phyloP scores from a whole-genome alignment of 1,140 invertebrate species.

The Scaptomyza montana region DNA sequence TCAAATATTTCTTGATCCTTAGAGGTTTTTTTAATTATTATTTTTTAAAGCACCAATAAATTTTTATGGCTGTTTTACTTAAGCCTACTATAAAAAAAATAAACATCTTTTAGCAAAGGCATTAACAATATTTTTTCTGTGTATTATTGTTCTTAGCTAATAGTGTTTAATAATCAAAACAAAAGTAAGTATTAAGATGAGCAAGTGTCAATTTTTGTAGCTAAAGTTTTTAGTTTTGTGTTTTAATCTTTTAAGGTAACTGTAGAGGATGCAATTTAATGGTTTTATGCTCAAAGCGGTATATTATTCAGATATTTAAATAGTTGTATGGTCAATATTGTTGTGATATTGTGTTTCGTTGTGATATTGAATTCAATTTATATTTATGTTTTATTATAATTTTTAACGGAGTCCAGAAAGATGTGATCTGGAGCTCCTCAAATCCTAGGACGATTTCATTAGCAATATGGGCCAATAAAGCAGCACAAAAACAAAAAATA shows the following conservation, averaged over 20 bases:
- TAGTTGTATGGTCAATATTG: background rate
- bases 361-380: background rate
- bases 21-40: constrained; percentile 37
- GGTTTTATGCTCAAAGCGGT: constrained; percentile 20
- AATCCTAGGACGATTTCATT: constrained; percentile 86
- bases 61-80: constrained; percentile 70
- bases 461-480: constrained; percentile 90
- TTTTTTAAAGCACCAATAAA: constrained; percentile 75
- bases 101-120: constrained; percentile 6
- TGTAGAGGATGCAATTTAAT: constrained; percentile 2
- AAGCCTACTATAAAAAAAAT: constrained; percentile 46
- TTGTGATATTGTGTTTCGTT: background rate
- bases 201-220: constrained; percentile 11
- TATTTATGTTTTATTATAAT: background rate
- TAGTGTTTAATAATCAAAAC: too few relatives aligned
- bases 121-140: background rate
- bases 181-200: constrained; percentile 1
- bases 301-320: constrained; percentile 12
- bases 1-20: constrained; percentile 56
- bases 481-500: constrained; percentile 90
- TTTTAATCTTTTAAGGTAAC: constrained; percentile 4
- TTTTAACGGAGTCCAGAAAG: constrained; percentile 83
- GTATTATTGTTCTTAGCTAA: background rate
- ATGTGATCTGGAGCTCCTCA: constrained; percentile 80
- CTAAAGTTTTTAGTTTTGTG: background rate